A percentile compares a stretch with the other conserved stretches of the same genome.
These are phyloP conservation scores for Melolontha melolontha DNA, from an alignment of 2,888 invertebrate species.

Conservation along the genomic window DNA sequence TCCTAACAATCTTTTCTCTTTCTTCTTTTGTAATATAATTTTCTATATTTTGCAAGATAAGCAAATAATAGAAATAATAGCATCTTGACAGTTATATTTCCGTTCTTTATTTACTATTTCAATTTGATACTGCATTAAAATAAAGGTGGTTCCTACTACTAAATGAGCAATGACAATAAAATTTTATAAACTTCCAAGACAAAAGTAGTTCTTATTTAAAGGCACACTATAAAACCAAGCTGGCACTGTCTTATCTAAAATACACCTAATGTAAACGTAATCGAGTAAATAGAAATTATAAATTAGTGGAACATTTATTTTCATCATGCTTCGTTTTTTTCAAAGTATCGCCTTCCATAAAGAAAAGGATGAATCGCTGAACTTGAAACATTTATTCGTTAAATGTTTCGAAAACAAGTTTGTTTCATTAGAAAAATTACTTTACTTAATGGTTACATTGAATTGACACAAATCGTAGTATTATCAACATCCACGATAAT, in stretches of 20 bases:
- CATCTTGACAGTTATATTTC: no score
- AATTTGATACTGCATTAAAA: no score
- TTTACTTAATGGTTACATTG: slow-evolving; percentile 37
- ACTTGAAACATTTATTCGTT: slow-evolving; percentile 30
- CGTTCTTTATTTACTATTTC: no score
- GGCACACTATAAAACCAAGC: no score
- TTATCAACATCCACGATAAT: slow-evolving; percentile 36
- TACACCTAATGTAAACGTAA: background rate
- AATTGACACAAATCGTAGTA: slow-evolving; percentile 37
- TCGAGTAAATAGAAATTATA: background rate
- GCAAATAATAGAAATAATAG: no score
- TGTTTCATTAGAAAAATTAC: slow-evolving; percentile 39
- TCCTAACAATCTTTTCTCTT: no score
- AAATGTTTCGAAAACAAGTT: slow-evolving; percentile 36
- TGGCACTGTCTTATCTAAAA: background rate
- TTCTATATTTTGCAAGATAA: no score
- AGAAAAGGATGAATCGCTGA: slow-evolving; percentile 20
- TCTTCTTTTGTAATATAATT: no score
- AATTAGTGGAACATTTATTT: slow-evolving; percentile 17
- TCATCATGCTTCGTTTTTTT: slow-evolving; percentile 5
- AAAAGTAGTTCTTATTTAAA: no score
- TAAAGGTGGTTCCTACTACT: no score
- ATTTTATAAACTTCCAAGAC: no score
- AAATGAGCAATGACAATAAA: no score
- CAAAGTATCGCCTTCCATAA: slow-evolving; percentile 16